Conservation (phyloP, 2,113 vertebrate species). For the Pterophyllum scalare region DNA sequence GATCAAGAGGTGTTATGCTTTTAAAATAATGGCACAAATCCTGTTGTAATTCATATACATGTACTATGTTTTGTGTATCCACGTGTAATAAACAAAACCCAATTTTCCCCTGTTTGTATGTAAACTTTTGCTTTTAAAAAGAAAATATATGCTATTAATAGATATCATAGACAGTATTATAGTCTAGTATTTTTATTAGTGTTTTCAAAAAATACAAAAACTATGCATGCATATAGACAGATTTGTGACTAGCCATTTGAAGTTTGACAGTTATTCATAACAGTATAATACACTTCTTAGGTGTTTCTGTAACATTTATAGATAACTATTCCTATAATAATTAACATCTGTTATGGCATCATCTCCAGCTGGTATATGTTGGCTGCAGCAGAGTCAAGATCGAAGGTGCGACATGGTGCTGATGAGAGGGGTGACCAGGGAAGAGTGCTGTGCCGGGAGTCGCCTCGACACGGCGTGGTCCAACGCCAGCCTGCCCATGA, state of each 20-base stretch:
- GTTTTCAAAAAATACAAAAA: neutral
- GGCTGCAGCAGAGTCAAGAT: constrained; percentile 91
- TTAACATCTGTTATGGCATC: neutral
- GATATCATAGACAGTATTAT: neutral
- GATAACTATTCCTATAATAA: neutral
- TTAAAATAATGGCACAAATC: neutral
- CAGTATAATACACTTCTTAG: neutral
- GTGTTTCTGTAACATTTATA: neutral
- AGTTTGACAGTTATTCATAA: neutral
- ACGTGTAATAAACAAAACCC: neutral
- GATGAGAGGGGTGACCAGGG: constrained; percentile 87
- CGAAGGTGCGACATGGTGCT: constrained; percentile 93
- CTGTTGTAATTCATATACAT: neutral
- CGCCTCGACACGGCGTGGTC: constrained; percentile 94
- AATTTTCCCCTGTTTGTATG: neutral
- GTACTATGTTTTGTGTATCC: too few species aligned
- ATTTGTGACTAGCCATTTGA: neutral
- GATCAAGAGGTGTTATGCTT: neutral
- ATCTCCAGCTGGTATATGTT: constrained; percentile 91
- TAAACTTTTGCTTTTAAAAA: neutral
- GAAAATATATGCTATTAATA: neutral
- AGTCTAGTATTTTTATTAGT: neutral
- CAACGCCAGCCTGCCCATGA: constrained; percentile 90
- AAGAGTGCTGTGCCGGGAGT: constrained; percentile 90
- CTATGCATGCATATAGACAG: too few species aligned